Conservation (phyloP, 2,797 vertebrate species). For the Vireo griseus region DNA sequence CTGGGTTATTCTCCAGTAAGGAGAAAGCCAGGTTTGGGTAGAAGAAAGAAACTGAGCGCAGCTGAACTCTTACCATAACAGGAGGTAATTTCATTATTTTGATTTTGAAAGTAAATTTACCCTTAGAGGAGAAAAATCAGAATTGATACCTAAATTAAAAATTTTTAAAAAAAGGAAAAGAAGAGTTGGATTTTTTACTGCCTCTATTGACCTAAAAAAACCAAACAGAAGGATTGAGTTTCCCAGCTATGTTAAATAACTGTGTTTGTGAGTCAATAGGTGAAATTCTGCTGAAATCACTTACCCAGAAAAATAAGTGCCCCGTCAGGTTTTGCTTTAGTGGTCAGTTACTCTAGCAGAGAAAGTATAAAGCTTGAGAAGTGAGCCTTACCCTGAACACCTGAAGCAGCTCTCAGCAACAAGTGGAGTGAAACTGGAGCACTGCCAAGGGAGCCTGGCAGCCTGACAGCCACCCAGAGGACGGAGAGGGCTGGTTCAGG, state of each 20-base stretch:
- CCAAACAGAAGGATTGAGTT: background rate
- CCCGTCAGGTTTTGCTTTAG: background rate
- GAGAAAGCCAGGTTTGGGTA: background rate
- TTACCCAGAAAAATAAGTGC: background rate
- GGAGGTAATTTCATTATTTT: background rate
- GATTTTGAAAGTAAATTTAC: background rate
- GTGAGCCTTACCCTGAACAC: background rate
- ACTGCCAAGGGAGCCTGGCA: background rate
- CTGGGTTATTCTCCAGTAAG: background rate
- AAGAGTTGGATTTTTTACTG: background rate
- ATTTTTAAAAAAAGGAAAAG: no score
- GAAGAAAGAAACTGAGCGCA: background rate
- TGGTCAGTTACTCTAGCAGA: background rate
- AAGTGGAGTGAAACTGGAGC: background rate
- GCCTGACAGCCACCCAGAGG: background rate
- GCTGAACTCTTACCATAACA: background rate
- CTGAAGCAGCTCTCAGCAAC: slow-evolving; percentile 12
- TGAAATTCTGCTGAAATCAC: background rate
- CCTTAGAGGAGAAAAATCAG: background rate
- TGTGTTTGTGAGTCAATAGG: background rate
- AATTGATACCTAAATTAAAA: background rate
- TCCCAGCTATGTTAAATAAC: background rate
- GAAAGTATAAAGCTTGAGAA: background rate
- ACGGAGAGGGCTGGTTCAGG: background rate
- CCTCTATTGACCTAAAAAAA: background rate